A percentile compares a stretch with the other conserved stretches of the same genome.
Conservation (phyloP, 2,888 invertebrate species). For the Nezara viridula region DNA sequence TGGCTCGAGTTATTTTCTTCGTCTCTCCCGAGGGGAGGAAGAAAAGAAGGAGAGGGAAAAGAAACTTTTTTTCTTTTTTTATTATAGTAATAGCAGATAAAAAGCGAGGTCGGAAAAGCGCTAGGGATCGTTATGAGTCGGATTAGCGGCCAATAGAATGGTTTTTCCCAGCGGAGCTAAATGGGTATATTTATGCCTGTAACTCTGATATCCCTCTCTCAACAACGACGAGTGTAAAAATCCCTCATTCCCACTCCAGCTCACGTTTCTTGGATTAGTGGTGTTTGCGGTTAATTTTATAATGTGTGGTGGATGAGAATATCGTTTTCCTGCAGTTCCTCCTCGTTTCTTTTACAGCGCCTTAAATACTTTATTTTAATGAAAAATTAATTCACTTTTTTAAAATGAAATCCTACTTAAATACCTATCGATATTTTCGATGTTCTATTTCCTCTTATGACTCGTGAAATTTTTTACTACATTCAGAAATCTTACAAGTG, state of each 20-base stretch:
- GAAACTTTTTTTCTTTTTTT: constrained; percentile 13
- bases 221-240: not conserved
- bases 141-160: constrained; percentile 2
- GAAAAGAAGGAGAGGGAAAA: not conserved
- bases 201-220: not conserved
- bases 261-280: constrained; percentile 6
- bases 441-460: too few species aligned
- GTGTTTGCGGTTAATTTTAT: constrained; percentile 42
- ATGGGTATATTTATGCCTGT: not conserved
- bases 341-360: too few species aligned
- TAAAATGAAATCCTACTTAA: too few species aligned
- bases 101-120: not conserved
- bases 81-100: constrained; percentile 4
- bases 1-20: not conserved
- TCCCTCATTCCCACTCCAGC: constrained; percentile 14
- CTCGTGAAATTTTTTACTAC: too few species aligned
- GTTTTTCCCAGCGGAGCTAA: not conserved
- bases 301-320: constrained; percentile 17
- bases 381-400: too few species aligned
- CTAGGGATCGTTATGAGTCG: not conserved
- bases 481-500: too few species aligned
- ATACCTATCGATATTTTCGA: too few species aligned
- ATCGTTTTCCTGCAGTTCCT: not conserved
- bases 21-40: not conserved
- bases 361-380: too few species aligned